Evolutionary conservation across 2,888 invertebrate species (phyloP), one percentile per base, ranked within the genome.

Genomic region (Caenorhabditis imperialis): DNA sequence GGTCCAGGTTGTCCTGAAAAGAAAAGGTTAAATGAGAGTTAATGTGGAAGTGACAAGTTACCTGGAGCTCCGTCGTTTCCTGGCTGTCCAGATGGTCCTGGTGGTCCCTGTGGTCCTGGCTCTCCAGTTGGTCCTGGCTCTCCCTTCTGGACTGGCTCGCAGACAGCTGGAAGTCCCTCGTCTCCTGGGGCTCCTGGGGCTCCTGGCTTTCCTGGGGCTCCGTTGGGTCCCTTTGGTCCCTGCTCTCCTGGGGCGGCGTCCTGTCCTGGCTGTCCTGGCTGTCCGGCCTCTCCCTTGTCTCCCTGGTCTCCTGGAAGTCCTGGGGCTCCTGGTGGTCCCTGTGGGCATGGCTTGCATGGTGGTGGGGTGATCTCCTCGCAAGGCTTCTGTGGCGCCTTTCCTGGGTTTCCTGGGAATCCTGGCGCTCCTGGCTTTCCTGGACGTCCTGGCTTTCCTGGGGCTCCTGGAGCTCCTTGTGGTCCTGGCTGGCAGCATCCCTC

Each of bases 381-480:
- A 30, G 84, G 82, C 76, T 79, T 74, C 42, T 69, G 72, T 61
- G 81, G 81, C 0, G 83, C 81, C 38, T 75, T 75, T 77, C 83
- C 83, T 69, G 83, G 83, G 60, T 81, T 82, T 73, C 84, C 82
- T 54, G 81, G 81, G 63, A 82, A 77, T 65, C 84, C 84, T 42
- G 83, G 73, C n/a, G 81, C 67, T 73, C 84, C 84, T 14, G 78
- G 74, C 57, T 75, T 75, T 72, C 81, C 81, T 50, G 78, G 69
- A 25, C 79, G 73, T 48, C 78, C 78, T 57, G 78, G 78, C 55
- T 75, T 75, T 58, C 63, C 63, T 16, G 71, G 65, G 30, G 71
- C 71, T 75, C 75, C 71, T 55, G 75, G 75, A 1, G 75, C 75
- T 62, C 75, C 75, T 45, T 71, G 70, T 23, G 75, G 54, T 71